Base-by-base conservation (phyloP, 2,888 invertebrate species). In the Cosmia pyralina region DNA sequence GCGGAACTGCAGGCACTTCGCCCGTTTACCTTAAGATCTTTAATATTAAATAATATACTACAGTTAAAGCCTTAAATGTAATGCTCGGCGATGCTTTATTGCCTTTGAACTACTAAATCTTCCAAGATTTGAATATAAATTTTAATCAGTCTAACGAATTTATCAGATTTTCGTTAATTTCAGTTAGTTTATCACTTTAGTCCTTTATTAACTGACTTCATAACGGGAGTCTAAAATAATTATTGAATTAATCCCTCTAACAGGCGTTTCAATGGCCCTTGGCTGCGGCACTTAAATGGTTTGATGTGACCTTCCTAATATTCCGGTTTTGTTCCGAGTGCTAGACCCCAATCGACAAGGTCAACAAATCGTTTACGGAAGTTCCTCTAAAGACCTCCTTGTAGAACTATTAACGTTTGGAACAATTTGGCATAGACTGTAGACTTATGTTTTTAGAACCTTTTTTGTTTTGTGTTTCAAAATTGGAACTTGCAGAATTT, bases 21-120 rank as follows among this genome's bases (percentile, higher is more conserved):
- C 94, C 92, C 95, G 94, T 92, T 95, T 94, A 96, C 96, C 96
- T 96, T 95, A 94, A 95, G 95, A 96, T 95, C 94, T 95, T 95
- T 96, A 96, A 96, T 96, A 96, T 95, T 95, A 95, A 96, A 95
- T 94, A 95, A 95, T 94, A 95, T 94, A 95, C 90, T 93, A 94
- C 93, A 94, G 92, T 94, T 94, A 93, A 93, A 94, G 90, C 93
- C 90, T 94, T 92, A 91, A 93, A 93, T 90, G 86, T 90, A 92
- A 81, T 88, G 87, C 86, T 87, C 84, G 79, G 85, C 85, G 78
- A 90, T 94, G 91, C 86, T 93, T 94, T 94, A 95, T 94, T 88
- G 86, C 75, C 80, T 81, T 78, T 83, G 64, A 79, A 79, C 69
- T 69, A 76, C 82, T 79, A 82, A 79, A 84, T 80, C 69, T 82